Evolutionary conservation across 2,888 invertebrate species (phyloP).

Genomic region (Hartigia nigra): DNA sequence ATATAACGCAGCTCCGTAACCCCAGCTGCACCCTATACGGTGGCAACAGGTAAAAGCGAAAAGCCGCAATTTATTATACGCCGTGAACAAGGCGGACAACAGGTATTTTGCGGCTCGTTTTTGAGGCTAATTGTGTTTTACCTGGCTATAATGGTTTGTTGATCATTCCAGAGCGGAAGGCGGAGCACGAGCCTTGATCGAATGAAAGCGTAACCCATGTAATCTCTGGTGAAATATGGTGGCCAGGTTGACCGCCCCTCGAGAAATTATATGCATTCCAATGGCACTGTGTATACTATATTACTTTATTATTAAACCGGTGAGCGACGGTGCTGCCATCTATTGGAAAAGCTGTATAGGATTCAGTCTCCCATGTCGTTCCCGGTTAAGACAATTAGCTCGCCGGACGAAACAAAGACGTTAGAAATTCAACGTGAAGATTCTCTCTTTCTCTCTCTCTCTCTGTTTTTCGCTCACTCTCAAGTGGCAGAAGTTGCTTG

Average conservation of each 20-base stretch:
- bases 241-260: slow-evolving; percentile 37
- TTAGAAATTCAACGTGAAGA: not conserved
- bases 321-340: not conserved
- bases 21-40: not conserved
- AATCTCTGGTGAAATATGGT: slow-evolving; percentile 57
- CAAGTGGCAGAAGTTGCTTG: not conserved
- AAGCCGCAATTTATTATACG: slow-evolving; percentile 27
- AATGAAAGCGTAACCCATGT: slow-evolving; percentile 55
- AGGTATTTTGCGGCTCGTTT: slow-evolving; percentile 24
- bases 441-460: not conserved
- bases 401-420: not conserved
- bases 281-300: not conserved
- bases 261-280: slow-evolving; percentile 34
- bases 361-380: not conserved
- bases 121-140: slow-evolving; percentile 28
- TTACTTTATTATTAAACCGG: not conserved
- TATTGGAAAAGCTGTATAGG: not conserved
- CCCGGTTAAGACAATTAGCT: not conserved
- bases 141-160: slow-evolving; percentile 32
- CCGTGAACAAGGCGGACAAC: slow-evolving; percentile 20
- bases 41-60: slow-evolving; percentile 36
- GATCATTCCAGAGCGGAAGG: slow-evolving; percentile 25
- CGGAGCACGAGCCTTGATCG: slow-evolving; percentile 31
- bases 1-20: not conserved
- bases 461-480: not conserved